Conservation (phyloP, 2,888 invertebrate species). For the Synergus gifuensis region DNA sequence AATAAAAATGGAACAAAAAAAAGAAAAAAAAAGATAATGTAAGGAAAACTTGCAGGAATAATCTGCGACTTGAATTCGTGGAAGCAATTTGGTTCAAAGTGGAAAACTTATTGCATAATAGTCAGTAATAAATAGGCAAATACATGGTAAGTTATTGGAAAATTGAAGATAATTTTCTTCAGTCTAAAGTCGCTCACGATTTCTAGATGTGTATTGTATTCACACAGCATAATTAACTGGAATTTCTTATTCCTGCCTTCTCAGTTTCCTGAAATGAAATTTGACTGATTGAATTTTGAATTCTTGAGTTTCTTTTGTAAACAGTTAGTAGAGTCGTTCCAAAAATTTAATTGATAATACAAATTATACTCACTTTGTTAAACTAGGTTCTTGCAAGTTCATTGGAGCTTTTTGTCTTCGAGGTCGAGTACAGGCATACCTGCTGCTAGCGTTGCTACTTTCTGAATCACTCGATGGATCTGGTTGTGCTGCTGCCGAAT, state of each 20-base stretch:
- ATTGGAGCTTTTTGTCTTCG: constrained; percentile 67
- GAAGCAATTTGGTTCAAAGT: constrained; percentile 25
- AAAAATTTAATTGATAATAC: background rate
- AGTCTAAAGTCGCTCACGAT: background rate
- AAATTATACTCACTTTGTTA: constrained; percentile 60
- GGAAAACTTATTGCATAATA: constrained; percentile 22
- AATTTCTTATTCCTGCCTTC: constrained; percentile 17
- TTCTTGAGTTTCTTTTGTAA: background rate
- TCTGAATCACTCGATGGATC: constrained; percentile 65
- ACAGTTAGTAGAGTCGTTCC: background rate
- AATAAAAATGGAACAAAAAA: background rate
- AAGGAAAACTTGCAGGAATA: background rate
- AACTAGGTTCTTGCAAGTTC: constrained; percentile 67
- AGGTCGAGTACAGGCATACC: constrained; percentile 57
- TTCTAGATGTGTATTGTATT: background rate
- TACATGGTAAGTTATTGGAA: constrained; percentile 21
- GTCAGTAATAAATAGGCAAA: constrained; percentile 29
- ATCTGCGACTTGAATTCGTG: constrained; percentile 8
- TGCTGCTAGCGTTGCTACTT: constrained; percentile 58
- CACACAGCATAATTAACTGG: background rate
- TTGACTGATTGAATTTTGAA: background rate
- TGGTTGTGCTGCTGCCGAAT: constrained; percentile 30
- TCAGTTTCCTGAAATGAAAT: constrained; percentile 27
- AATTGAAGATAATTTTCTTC: constrained; percentile 11
- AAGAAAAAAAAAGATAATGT: constrained; percentile 11